Base-by-base conservation (phyloP, 2,113 vertebrate species). In the Hydropotes inermis region DNA sequence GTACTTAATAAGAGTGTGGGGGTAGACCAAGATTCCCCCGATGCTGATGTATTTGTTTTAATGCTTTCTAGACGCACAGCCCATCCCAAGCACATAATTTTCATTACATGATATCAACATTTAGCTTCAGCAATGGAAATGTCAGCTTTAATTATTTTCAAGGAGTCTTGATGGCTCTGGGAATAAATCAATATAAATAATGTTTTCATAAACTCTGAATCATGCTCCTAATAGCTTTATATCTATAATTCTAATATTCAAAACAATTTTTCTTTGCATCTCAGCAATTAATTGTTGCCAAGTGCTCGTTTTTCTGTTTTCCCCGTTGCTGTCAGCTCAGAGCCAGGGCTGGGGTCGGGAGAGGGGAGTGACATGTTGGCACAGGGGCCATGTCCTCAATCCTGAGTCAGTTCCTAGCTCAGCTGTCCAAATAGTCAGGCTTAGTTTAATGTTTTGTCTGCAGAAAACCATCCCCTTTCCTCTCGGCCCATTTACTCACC, bases 91-190 rank as follows among this genome's bases (percentile, higher is more conserved):
- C 95, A 43, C 67, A 16, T 94, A 87, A 55, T 97, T 98, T 93
- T 97, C 98, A 64, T 96, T 94, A 94, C 33, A n/a, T 47, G 97
- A 93, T 58, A 97, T 61, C 98, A 98, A 87, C 85, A 55, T 97
- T 98, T 95, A 98, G 97, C 97, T 97, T 97, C 25, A 93, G 97
- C 36, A 0, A 85, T 96, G 96, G 97, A 98, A 84, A 39, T 93
- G 98, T 92, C 99, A 98, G 81, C 98, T 97, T 98, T 98, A 98
- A 98, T 98, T 98, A 98, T 98, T 98, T 98, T 98, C 98, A 87
- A 97, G 94, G 95, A 92, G 98, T 89, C 98, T 98, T 97, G 98
- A 98, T 97, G 97, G 97, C 97, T 98, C 94, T 5, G 23, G 97
- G 97, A 97, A 98, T 98, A 97, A 98, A 99, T 98, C 97, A 97